Conservation (phyloP, 2,888 invertebrate species). For the Sialis lutaria region DNA sequence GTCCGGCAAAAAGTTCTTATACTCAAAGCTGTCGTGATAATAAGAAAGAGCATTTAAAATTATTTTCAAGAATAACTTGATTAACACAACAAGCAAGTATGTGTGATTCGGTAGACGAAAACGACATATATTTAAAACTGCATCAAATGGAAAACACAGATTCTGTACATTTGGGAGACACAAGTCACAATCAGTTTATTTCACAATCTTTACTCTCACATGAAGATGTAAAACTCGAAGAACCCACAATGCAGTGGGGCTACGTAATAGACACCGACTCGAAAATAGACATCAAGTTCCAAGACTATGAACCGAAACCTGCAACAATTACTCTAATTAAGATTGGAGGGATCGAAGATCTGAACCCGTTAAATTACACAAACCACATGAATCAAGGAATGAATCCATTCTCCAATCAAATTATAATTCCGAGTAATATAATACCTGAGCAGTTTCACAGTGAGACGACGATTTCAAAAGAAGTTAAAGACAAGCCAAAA, state of each 20-base stretch:
- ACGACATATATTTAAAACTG: conserved; percentile 18
- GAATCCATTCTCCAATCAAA: conserved; percentile 1
- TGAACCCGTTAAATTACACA: conserved; percentile 14
- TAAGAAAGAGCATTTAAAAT: background rate
- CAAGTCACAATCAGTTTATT: conserved; percentile 17
- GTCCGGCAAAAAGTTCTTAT: too few relatives aligned
- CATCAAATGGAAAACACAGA: conserved; percentile 16
- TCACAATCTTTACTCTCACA: conserved; percentile 15
- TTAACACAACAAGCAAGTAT: background rate
- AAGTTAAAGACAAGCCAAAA: conserved; percentile 12
- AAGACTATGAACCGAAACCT: conserved; percentile 14
- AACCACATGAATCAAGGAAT: conserved; percentile 10
- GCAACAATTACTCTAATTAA: conserved; percentile 16
- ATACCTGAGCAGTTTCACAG: conserved; percentile 1
- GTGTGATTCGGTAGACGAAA: conserved; percentile 14
- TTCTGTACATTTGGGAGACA: conserved; percentile 15
- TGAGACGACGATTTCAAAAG: conserved; percentile 1
- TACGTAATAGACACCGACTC: conserved; percentile 8
- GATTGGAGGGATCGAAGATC: conserved; percentile 16
- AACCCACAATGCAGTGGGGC: conserved; percentile 8
- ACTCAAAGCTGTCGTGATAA: conserved; percentile 6
- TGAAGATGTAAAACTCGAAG: conserved; percentile 12
- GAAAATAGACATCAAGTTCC: conserved; percentile 14
- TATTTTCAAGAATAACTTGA: background rate
- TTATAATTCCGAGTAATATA: background rate